Evolutionary conservation across 2,113 vertebrate genomes (phyloP), one percentile per base, ranked within the genome.

Genomic region (Apus apus): DNA sequence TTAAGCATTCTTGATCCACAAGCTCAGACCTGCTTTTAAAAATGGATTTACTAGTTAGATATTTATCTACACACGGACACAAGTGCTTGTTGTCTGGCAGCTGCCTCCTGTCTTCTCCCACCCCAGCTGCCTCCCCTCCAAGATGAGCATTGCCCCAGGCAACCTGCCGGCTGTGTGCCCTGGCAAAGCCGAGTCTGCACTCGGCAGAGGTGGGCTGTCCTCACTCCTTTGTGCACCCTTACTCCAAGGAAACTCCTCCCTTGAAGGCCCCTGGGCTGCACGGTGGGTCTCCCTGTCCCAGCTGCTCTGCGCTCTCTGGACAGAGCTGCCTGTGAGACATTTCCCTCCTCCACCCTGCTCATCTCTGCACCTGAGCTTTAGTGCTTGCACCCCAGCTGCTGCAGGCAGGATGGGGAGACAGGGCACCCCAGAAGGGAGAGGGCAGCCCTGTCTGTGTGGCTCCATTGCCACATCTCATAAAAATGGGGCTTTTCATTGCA

Each of bases 231-330:
- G 27, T 46, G 54, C 62, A 11, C 12, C 27, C 32, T 58, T 64
- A 19, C 13, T 56, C 17, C 36, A 30, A 76, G 36, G 21, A 48
- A 68, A 2, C 36, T 19, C 3, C 58, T 68, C 15, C 32, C 38
- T 30, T 3, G 15, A n/a, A 62, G 76, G n/a, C 8, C 36, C 36
- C 7, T 29, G 40, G 48, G n/a, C 38, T 60, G 21, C 57, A 4
- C 0, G 0, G 2, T 43, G 21, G 40, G 45, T 22, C 48, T 87
- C 19, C 30, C 15, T 89, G 38, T 40, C 7, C 2, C 1, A 1
- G 11, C 65, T 3, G 8, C 3, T 2, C 22, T 61, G 67, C 56
- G 30, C 29, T 50, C 26, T 34, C 46, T 53, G 46, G 62, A 13
- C 80, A 78, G 26, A 82, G 43, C 14, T 86, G 38, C 22, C 70